A percentile compares a stretch with the other conserved stretches of the same genome.
phyloP scores from a whole-genome alignment of 2,113 vertebrate genomes.

The Pheucticus melanocephalus region DNA sequence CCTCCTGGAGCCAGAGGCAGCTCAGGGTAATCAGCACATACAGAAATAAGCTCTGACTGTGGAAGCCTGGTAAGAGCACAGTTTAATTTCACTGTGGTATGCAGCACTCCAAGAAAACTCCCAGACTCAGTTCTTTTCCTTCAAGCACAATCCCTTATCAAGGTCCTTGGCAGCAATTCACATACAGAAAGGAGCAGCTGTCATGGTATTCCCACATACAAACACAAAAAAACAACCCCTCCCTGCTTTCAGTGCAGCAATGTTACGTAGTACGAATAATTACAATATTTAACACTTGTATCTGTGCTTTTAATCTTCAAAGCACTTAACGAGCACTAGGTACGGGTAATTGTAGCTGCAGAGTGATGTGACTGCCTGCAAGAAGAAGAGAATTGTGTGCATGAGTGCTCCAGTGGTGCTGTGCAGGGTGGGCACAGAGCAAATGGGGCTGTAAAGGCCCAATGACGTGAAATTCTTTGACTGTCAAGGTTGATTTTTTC shows the following conservation, averaged over 20 bases:
- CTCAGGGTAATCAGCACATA: neutral
- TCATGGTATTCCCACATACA: constrained; percentile 58
- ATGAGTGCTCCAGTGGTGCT: neutral
- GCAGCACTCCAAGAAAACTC: constrained; percentile 65
- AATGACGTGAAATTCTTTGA: rapidly evolving
- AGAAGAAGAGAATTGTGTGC: neutral
- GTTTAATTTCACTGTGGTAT: constrained; percentile 46
- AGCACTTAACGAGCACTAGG: constrained; percentile 24
- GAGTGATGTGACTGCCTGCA: constrained; percentile 17
- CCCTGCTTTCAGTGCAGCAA: constrained; percentile 39
- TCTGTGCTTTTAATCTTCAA: constrained; percentile 60
- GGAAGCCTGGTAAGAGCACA: neutral
- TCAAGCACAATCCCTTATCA: constrained; percentile 39
- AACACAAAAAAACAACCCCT: constrained; percentile 45
- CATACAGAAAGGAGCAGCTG: constrained; percentile 40
- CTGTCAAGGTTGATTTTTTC: neutral
- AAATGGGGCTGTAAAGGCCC: neutral
- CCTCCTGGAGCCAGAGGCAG: constrained; percentile 13
- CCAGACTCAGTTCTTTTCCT: constrained; percentile 38
- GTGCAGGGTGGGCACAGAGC: neutral
- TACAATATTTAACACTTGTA: constrained; percentile 67
- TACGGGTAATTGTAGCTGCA: constrained; percentile 33
- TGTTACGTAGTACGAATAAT: constrained; percentile 60
- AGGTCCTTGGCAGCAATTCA: constrained; percentile 49
- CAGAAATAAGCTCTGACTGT: neutral